phyloP scores from a whole-genome alignment of 2,797 vertebrate genomes.

The Ptychobarbus kaznakovi region DNA sequence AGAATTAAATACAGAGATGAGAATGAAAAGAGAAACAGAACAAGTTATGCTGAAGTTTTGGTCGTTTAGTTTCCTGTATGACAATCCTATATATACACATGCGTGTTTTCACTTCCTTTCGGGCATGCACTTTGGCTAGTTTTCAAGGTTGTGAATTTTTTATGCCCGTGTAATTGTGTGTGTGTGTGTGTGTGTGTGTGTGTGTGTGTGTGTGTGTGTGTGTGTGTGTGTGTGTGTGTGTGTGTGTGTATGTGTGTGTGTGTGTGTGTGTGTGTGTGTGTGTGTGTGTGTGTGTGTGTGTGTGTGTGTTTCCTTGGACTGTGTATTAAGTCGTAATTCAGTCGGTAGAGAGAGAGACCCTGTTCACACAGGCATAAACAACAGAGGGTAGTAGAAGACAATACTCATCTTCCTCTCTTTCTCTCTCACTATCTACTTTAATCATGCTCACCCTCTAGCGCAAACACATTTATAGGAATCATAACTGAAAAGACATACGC shows the following conservation, averaged over 20 bases:
- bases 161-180: neutral
- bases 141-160: constrained; percentile 2
- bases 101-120: neutral
- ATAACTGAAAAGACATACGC: constrained; percentile 45
- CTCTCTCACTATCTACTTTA: constrained; percentile 49
- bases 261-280: neutral
- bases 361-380: constrained; percentile 57
- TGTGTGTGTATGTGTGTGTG: constrained; percentile 13
- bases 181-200: constrained; percentile 16
- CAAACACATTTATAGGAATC: constrained; percentile 46
- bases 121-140: neutral
- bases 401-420: constrained; percentile 13
- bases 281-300: neutral
- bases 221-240: constrained; percentile 22
- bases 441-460: constrained; percentile 52
- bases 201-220: constrained; percentile 16
- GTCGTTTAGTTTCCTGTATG: neutral
- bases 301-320: constrained; percentile 27
- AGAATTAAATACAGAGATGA: constrained; percentile 8
- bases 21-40: constrained; percentile 7
- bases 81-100: neutral
- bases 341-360: constrained; percentile 24
- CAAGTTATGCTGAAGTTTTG: neutral
- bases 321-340: constrained; percentile 53
- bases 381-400: constrained; percentile 25